A percentile compares a stretch with the other conserved stretches of the same genome.
These are phyloP conservation scores for Mycetomoellerius zeteki DNA, from an alignment of 1,140 invertebrate species.

Conservation along the genomic window DNA sequence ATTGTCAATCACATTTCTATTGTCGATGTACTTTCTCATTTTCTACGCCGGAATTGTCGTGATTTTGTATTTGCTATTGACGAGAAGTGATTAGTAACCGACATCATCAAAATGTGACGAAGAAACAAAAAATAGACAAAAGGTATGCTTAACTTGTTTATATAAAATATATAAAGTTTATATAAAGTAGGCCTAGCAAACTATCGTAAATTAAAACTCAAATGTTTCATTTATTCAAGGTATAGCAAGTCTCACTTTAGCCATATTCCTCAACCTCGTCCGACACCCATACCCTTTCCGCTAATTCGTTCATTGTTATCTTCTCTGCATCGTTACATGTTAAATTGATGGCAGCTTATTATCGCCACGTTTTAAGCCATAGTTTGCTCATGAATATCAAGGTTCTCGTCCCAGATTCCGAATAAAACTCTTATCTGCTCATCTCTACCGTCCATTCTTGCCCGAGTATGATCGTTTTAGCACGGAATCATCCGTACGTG, in stretches of 20 bases:
- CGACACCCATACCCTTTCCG: not conserved
- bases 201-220: not conserved
- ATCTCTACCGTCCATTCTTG: constrained; percentile 33
- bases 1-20: constrained; percentile 77
- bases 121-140: not conserved
- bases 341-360: constrained; percentile 27
- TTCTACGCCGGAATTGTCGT: constrained; percentile 79
- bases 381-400: constrained; percentile 1
- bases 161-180: not conserved
- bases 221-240: not conserved
- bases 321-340: not conserved
- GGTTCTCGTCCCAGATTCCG: constrained; percentile 33
- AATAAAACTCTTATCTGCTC: constrained; percentile 43
- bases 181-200: not conserved
- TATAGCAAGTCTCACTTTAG: not conserved
- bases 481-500: constrained; percentile 54
- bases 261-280: not conserved
- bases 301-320: constrained; percentile 34
- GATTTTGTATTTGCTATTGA: constrained; percentile 80
- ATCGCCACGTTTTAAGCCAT: not conserved
- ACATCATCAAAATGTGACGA: not conserved
- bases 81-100: not conserved
- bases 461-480: constrained; percentile 51
- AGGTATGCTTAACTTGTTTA: not conserved
- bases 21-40: constrained; percentile 83